Conservation (phyloP, 2,888 invertebrate genomes). For the Beris morrisii region DNA sequence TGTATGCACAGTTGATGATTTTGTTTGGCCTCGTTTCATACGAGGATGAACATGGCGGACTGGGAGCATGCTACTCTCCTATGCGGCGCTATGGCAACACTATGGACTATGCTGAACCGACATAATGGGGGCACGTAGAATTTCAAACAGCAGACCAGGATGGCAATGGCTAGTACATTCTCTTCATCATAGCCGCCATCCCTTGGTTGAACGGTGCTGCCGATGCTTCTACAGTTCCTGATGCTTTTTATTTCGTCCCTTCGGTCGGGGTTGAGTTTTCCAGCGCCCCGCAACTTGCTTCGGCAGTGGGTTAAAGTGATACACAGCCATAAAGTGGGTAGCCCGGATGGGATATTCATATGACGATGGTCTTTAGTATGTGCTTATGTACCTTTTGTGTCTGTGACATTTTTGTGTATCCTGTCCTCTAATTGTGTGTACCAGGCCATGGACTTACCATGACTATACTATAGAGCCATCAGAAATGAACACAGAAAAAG, state of each 20-base stretch:
- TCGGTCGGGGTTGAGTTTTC: no score
- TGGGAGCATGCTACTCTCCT: background rate
- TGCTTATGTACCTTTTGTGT: conserved; percentile 20
- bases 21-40: conserved; percentile 34
- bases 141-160: no score
- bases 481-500: no score
- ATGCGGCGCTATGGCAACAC: background rate
- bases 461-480: background rate
- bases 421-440: conserved; percentile 8
- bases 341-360: conserved; percentile 18
- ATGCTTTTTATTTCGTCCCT: no score
- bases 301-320: conserved; percentile 29
- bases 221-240: no score
- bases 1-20: conserved; percentile 35
- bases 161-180: no score
- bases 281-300: no score
- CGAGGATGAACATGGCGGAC: conserved; percentile 13
- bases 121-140: conserved; percentile 7
- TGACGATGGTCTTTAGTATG: conserved; percentile 25
- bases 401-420: conserved; percentile 10
- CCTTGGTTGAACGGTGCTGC: no score
- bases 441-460: conserved; percentile 6
- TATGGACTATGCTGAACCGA: background rate
- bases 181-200: no score
- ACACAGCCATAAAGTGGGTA: conserved; percentile 19